phyloP scores from a whole-genome alignment of 2,113 vertebrate species.

The Xenotilapia longispinis region DNA sequence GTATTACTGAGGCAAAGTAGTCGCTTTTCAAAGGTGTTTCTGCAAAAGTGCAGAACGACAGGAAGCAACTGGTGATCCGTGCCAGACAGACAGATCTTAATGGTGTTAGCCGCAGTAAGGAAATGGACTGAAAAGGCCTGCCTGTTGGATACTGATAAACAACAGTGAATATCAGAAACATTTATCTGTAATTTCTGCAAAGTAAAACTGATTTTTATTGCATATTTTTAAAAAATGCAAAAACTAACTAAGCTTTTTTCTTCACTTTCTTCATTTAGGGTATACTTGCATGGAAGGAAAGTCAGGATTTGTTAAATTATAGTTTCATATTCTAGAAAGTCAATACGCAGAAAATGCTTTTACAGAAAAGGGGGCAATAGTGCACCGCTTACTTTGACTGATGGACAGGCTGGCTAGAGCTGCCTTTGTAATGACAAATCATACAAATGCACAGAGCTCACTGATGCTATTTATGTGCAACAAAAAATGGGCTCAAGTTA shows the following conservation, averaged over 20 bases:
- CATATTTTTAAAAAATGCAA: background rate
- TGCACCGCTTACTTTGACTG: background rate
- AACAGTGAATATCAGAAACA: background rate
- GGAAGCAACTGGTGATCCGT: background rate
- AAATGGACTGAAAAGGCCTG: background rate
- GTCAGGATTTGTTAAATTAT: background rate
- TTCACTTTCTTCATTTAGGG: background rate
- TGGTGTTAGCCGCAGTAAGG: background rate
- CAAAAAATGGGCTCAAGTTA: background rate
- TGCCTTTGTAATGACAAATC: background rate
- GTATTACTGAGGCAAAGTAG: background rate
- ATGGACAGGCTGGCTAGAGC: background rate
- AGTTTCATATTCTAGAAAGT: constrained; percentile 1
- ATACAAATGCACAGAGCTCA: background rate
- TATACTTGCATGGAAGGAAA: background rate
- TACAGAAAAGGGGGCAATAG: constrained; percentile 3
- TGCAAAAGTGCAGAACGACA: background rate
- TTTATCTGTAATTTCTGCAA: background rate
- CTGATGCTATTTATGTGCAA: background rate
- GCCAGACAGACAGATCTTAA: background rate
- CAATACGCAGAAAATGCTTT: background rate
- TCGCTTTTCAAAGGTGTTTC: background rate
- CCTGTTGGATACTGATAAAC: background rate
- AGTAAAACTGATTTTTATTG: background rate
- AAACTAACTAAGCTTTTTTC: background rate